A percentile compares a stretch with the other conserved stretches of the same genome.
Conservation (phyloP, 2,888 invertebrate species). For the Mongoloraphidia duomilia region DNA sequence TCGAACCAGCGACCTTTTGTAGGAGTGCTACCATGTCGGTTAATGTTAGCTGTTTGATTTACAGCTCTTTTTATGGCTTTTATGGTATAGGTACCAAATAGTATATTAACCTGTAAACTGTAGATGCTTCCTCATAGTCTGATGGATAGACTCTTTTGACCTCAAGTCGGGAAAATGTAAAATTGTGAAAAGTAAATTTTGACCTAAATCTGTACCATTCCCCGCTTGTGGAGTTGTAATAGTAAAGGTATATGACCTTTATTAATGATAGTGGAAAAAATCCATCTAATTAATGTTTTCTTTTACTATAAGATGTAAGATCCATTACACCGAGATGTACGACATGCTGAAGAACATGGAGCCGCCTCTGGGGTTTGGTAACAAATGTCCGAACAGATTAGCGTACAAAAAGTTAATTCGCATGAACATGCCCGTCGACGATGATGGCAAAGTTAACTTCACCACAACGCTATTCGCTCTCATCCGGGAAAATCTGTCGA, state of each 20-base stretch:
- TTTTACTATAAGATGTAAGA: slow-evolving; percentile 66
- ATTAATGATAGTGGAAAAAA: not conserved
- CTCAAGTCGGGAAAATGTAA: slow-evolving; percentile 24
- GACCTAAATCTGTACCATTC: not conserved
- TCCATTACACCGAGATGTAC: slow-evolving; percentile 98
- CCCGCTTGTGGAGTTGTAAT: no score
- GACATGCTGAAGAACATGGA: slow-evolving; percentile 99
- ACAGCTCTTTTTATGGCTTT: no score
- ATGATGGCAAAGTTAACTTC: slow-evolving; percentile 94
- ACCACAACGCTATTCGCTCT: slow-evolving; percentile 97
- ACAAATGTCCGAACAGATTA: slow-evolving; percentile 97
- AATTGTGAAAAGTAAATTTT: slow-evolving; percentile 14
- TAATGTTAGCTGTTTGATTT: no score
- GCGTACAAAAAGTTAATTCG: slow-evolving; percentile 98
- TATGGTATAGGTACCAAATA: no score
- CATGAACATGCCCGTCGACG: slow-evolving; percentile 99
- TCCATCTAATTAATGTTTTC: not conserved
- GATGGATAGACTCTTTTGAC: slow-evolving; percentile 24
- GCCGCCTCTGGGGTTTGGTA: slow-evolving; percentile 98
- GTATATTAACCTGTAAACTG: no score
- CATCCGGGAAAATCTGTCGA: slow-evolving; percentile 95
- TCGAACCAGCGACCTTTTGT: no score
- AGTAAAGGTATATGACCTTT: no score
- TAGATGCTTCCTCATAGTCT: no score
- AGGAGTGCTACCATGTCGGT: no score